Base-by-base conservation (phyloP, 2,797 vertebrate genomes). In the Trichosurus vulpecula region DNA sequence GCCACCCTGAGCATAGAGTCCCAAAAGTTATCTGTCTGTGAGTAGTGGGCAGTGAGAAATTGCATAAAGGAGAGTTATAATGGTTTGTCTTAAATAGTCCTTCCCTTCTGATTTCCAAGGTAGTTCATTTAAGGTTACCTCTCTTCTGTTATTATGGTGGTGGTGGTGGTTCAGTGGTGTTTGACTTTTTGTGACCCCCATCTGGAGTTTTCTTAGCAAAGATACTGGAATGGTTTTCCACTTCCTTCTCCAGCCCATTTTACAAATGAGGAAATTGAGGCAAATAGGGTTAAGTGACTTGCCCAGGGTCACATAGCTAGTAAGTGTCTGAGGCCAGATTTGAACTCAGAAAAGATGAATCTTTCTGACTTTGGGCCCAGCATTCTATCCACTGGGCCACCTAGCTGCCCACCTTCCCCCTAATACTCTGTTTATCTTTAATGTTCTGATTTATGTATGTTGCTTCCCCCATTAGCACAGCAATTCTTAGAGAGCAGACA, bases 401-500 rank as follows among this genome's bases (percentile, higher is more conserved):
- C 74, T 47, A 81, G 2, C 22, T 81, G 8, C 35, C 19, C 19
- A 81, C n/a, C 74, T 81, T 81, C 30, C 3, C n/a, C 41, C 66
- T 22, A 81, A 81, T 41, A 22, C 41, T 81, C 41, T 74, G 41
- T 74, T 47, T 81, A 81, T 47, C 6, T 81, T 81, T 22, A 81
- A 47, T 47, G 30, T 47, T 81, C 41, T 81, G 22, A 81, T 81
- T 81, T 81, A 81, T 47, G 22, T 81, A 47, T 81, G 19, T 27
- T 81, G 9, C 27, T 9, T 81, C 74, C 22, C 22, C 22, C n/a
- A 47, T 27, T 81, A 27, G 41, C 2, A 47, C 22, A 74, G 89
- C 51, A 90, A 35, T 53, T 94, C 30, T 92, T 81, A 92, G 56
- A 95, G 90, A 93, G 74, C 30, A 90, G 81, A 14, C 87, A 90